Conservation (phyloP, 2,888 invertebrate species). For the Pegoplata infirma region DNA sequence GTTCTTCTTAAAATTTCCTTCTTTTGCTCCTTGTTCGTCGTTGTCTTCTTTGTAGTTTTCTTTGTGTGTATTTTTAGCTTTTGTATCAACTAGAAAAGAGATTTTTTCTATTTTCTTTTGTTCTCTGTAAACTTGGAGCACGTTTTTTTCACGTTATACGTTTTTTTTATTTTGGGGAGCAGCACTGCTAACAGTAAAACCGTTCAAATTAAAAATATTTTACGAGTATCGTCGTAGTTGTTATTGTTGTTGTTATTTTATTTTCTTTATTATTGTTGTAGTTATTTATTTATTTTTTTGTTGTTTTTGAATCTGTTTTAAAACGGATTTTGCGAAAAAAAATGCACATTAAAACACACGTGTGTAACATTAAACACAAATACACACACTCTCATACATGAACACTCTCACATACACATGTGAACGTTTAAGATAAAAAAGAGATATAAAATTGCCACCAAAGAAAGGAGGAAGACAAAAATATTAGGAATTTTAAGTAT, state of each 20-base stretch:
- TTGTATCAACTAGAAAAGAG: constrained; percentile 30
- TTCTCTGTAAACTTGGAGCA: constrained; percentile 42
- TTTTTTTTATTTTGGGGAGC: constrained; percentile 12
- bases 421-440: constrained; percentile 11
- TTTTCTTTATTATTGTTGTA: constrained; percentile 19
- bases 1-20: constrained; percentile 14
- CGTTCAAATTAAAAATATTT: constrained; percentile 12
- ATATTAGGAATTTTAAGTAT: constrained; percentile 6
- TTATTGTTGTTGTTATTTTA: constrained; percentile 54
- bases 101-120: constrained; percentile 34
- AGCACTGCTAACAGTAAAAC: constrained; percentile 29
- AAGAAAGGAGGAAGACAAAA: background rate
- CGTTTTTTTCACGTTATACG: constrained; percentile 41
- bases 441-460: constrained; percentile 7
- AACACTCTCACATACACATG: constrained; percentile 12
- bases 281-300: constrained; percentile 62
- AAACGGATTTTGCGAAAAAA: constrained; percentile 58
- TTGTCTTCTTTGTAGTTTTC: constrained; percentile 30
- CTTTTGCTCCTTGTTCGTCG: constrained; percentile 24
- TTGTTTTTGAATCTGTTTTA: constrained; percentile 50
- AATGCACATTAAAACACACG: constrained; percentile 39
- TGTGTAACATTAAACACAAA: constrained; percentile 27
- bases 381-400: constrained; percentile 37
- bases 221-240: background rate
- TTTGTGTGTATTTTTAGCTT: constrained; percentile 11